phyloP scores from a whole-genome alignment of 2,888 invertebrate species.

The Nipponacmea schrenckii region DNA sequence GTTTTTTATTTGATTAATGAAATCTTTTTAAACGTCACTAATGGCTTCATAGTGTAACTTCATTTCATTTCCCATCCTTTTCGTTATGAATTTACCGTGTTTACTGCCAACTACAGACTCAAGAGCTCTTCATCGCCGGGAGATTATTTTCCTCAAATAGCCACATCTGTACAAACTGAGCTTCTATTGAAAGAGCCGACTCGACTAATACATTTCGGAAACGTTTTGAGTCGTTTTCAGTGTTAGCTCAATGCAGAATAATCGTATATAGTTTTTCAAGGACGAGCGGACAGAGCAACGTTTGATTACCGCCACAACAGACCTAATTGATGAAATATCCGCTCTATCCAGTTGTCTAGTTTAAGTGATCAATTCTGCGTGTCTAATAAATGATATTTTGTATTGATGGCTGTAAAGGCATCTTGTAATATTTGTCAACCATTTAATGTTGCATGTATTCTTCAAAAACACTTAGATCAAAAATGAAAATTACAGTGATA shows the following conservation, averaged over 20 bases:
- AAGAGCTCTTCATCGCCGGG: constrained; percentile 12
- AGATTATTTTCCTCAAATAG: constrained; percentile 19
- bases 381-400: background rate
- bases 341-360: constrained; percentile 3
- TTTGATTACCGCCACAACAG: constrained; percentile 29
- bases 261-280: constrained; percentile 24
- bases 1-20: constrained; percentile 33
- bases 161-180: constrained; percentile 16
- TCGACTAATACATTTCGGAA: constrained; percentile 27
- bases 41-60: constrained; percentile 36
- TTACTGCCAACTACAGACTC: constrained; percentile 25
- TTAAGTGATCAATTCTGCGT: background rate
- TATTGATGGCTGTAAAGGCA: background rate
- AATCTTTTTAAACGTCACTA: constrained; percentile 31
- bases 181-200: constrained; percentile 6
- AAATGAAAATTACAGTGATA: too few relatives aligned
- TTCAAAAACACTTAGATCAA: background rate
- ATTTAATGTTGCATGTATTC: background rate
- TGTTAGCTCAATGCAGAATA: constrained; percentile 11
- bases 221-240: constrained; percentile 22
- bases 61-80: constrained; percentile 34
- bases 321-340: constrained; percentile 29
- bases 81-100: constrained; percentile 29
- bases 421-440: constrained; percentile 1
- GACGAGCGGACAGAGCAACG: constrained; percentile 17